These are phyloP conservation scores for Zaprionus obscuricornis DNA, from an alignment of 2,888 invertebrate species.

Conservation along the genomic window DNA sequence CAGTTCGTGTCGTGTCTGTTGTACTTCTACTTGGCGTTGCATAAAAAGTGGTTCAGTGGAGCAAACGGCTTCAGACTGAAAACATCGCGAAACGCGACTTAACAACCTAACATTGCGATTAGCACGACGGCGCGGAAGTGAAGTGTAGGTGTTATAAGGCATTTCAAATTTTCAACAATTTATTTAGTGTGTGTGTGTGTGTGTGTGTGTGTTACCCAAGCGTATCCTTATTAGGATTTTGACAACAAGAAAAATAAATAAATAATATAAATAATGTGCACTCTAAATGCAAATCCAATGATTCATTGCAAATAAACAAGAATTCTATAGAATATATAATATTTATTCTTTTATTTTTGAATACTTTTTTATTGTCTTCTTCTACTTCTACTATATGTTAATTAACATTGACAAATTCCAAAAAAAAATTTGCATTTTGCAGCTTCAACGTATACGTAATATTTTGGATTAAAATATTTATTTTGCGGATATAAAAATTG, in stretches of 20 bases:
- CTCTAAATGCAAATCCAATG: slow-evolving; percentile 1
- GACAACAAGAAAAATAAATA: too few species aligned
- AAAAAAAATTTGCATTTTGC: slow-evolving; percentile 46
- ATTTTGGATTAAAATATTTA: slow-evolving; percentile 44
- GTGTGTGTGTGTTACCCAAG: too few species aligned
- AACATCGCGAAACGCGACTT: slow-evolving; percentile 43
- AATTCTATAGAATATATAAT: slow-evolving; percentile 22
- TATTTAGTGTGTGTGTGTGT: too few species aligned
- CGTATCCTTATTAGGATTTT: slow-evolving; percentile 24
- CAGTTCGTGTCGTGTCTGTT: slow-evolving; percentile 26
- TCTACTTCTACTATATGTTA: too few species aligned
- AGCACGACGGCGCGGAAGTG: slow-evolving; percentile 60
- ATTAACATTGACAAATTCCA: slow-evolving; percentile 23
- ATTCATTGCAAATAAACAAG: slow-evolving; percentile 15
- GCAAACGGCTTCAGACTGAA: slow-evolving; percentile 74
- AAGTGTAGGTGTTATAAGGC: slow-evolving; percentile 52
- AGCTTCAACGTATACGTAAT: slow-evolving; percentile 39
- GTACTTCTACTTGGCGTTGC: slow-evolving; percentile 78
- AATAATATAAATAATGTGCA: slow-evolving; percentile 11
- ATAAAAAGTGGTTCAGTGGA: slow-evolving; percentile 81
- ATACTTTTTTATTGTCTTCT: too few species aligned
- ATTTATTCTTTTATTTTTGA: too few species aligned
- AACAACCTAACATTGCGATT: neutral
- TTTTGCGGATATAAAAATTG: slow-evolving; percentile 43
- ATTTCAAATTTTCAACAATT: too few species aligned